Base-by-base conservation (phyloP, 2,888 invertebrate genomes). In the Eristalis intricaria region DNA sequence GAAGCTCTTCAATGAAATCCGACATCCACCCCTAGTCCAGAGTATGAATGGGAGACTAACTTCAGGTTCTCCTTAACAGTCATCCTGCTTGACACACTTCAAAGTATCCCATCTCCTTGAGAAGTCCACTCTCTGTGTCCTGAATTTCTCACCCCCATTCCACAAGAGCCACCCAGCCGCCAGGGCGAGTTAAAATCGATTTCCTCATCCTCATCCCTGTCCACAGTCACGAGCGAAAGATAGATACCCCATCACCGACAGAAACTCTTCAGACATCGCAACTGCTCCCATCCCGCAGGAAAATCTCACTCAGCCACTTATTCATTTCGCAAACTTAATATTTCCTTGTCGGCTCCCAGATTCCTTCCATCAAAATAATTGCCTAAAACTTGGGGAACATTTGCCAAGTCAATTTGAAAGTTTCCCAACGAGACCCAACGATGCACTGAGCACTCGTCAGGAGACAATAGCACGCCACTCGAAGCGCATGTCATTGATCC, bases 401-500 rank as follows among this genome's bases (percentile, higher is more conserved):
- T 50, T 19, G 4, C 19, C 50, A 50, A 50, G 50, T 50, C 50
- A 50, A 19, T 50, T n/a, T 19, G 19, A 19, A 50, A 50, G 50
- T 50, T 50, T 19, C 50, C 50, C 19, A 5, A 5, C n/a, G 15
- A 19, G 7, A 50, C n/a, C 50, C 50, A 50, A 43, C 7, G 50
- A 19, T 50, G 26, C 60, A 60, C 60, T 60, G 19, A 50, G 50
- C n/a, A 19, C n/a, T n/a, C 60, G 23, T 60, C 26, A 26, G 22
- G 10, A 23, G 10, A 22, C 56, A 43, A 10, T 22, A 13, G 23
- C 58, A 19, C 2, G 50, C 15, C 23, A 23, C 22, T 32, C 23
- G 26, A 23, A 40, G 68, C 69, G 10, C 70, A 71, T 71, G 63
- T 71, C 78, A 70, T 71, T 65, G 71, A 79, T 79, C 70, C 71